Percentiles rank a stretch among this genome's conserved stretches.
Evolutionary conservation across 2,113 vertebrate genomes (phyloP).

Genomic region (Jaculus jaculus): DNA sequence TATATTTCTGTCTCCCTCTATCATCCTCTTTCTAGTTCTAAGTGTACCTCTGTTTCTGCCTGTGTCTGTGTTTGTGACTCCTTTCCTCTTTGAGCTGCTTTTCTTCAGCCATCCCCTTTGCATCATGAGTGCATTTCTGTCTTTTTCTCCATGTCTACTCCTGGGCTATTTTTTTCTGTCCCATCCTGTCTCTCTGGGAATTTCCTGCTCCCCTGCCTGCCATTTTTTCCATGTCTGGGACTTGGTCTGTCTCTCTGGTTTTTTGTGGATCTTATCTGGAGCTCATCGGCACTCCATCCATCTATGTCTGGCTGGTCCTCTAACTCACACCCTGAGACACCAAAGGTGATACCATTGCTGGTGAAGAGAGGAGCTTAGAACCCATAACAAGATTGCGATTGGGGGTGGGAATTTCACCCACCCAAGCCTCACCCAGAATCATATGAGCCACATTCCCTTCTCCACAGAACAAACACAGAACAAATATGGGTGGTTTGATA

Average conservation of each 20-base stretch:
- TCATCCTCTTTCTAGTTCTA: not conserved
- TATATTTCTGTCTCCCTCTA: accelerated
- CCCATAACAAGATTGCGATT: not conserved
- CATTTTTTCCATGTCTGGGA: accelerated
- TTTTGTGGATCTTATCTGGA: not conserved
- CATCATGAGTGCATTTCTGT: accelerated
- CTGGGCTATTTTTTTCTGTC: not conserved
- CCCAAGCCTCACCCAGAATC: not conserved
- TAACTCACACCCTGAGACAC: not conserved
- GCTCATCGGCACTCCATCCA: not conserved
- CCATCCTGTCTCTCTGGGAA: not conserved
- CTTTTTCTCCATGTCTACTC: not conserved
- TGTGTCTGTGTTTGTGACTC: no score
- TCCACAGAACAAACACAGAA: not conserved
- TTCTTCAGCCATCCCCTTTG: no score
- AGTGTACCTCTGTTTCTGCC: not conserved
- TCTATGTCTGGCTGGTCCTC: not conserved
- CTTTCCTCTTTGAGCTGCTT: not conserved
- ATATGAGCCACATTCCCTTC: not conserved
- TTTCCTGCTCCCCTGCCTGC: not conserved
- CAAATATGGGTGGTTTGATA: not conserved
- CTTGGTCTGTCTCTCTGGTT: not conserved
- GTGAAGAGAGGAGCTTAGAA: not conserved
- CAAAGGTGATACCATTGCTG: accelerated
- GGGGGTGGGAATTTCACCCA: accelerated